Base-by-base conservation (phyloP, 92 coral and sea anemone species). In the Pocillopora meandrina region DNA sequence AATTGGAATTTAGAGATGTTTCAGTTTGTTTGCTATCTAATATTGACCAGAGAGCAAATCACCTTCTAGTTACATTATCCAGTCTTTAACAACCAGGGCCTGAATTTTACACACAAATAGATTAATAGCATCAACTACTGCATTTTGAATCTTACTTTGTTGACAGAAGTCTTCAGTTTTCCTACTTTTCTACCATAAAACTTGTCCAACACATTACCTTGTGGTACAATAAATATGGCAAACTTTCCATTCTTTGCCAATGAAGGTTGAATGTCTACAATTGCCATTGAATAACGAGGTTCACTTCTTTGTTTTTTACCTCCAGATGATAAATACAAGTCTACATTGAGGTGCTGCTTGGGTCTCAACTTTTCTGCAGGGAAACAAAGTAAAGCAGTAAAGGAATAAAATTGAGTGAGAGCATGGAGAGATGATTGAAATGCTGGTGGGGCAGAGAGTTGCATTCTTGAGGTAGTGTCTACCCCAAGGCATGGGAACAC, bases 151-250 rank as follows among this genome's bases (percentile, higher is more conserved):
- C 31, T 26, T 26, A 26, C 31, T 26, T 26, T 26, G 8, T 42
- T 42, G 52, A 42, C 52, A 42, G 52, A 42, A 2, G 52, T 7
- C 52, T 42, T 42, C 8, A 42, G 52, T 42, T 7, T 42, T 42
- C 52, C 52, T 16, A 59, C 16, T 26, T 66, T 66, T 66, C 17
- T 16, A 66, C 21, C 72, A 59, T 3, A 16, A 12, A 66, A 66
- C 31, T 66, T 31, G 36, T 20, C 16, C 17, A 26, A 49, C 52
- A 7, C 19, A 1, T 57, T 16, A 93, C 97, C 98, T 90, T 95
- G 98, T n/a, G 98, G 98, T 13, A 95, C 95, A 88, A 95, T 95
- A 70, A 95, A 95, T 36, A 95, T 90, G 56, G 98, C 98, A 88
- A 92, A 95, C 60, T 88, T 89, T 59, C 98, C 98, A 88, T 87